These are phyloP conservation scores for Coronaproctus castanopsis DNA, from an alignment of 2,888 invertebrate species.

Conservation along the genomic window DNA sequence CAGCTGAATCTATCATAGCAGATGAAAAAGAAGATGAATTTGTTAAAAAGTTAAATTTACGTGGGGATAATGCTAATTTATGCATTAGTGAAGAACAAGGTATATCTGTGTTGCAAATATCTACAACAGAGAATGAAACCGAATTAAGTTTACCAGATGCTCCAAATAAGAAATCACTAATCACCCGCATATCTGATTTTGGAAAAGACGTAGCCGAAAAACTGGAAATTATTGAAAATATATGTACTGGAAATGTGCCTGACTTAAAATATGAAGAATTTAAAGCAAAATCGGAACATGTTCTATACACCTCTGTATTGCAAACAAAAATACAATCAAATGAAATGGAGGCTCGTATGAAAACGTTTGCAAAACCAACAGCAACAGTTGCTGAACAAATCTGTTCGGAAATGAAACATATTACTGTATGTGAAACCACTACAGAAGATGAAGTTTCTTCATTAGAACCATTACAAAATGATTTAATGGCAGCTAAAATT, in stretches of 20 bases:
- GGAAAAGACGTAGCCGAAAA: constrained; percentile 5
- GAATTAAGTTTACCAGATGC: background rate
- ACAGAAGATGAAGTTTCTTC: constrained; percentile 28
- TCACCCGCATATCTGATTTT: background rate
- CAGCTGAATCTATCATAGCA: background rate
- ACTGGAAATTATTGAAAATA: constrained; percentile 33
- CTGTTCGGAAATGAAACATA: constrained; percentile 27
- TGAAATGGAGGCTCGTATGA: background rate
- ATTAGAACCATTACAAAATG: too few species aligned
- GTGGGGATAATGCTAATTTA: constrained; percentile 25
- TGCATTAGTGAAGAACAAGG: constrained; percentile 36
- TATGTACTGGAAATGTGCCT: constrained; percentile 30
- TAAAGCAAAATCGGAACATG: background rate
- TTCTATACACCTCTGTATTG: too few species aligned
- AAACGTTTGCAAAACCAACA: constrained; percentile 28
- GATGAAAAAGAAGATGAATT: constrained; percentile 10
- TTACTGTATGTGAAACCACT: constrained; percentile 24
- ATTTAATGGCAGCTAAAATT: too few species aligned
- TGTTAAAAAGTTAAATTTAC: background rate
- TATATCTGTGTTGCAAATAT: constrained; percentile 34
- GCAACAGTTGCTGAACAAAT: constrained; percentile 25
- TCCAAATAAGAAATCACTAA: constrained; percentile 4
- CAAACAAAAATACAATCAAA: too few species aligned
- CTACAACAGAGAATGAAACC: constrained; percentile 31
- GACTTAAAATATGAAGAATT: constrained; percentile 16